These are phyloP conservation scores for Phenganax subtilis DNA, from an alignment of 92 coral and sea anemone genomes.

Conservation along the genomic window DNA sequence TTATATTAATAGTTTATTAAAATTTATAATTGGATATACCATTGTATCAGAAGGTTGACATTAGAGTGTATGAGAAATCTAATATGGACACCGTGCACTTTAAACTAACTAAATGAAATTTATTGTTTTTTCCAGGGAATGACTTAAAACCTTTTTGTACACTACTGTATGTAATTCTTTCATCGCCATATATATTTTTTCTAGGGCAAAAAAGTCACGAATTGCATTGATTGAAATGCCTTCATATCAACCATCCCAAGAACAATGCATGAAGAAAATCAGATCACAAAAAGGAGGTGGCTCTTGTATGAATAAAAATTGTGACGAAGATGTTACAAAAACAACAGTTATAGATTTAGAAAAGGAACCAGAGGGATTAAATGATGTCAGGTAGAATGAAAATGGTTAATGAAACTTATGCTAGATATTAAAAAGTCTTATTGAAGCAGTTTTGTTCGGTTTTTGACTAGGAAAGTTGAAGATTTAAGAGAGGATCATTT, in stretches of 20 bases:
- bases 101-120: too few relatives aligned
- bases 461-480: slow-evolving; percentile 55
- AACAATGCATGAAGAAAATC: neutral
- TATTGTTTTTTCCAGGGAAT: too few relatives aligned
- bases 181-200: neutral
- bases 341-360: slow-evolving; percentile 28
- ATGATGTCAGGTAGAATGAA: slow-evolving; percentile 12
- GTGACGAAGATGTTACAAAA: neutral
- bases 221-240: slow-evolving; percentile 14
- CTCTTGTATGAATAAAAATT: neutral
- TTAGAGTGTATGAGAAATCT: too few relatives aligned
- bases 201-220: slow-evolving; percentile 34
- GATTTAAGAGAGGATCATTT: slow-evolving; percentile 72
- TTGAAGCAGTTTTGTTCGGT: neutral
- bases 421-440: neutral
- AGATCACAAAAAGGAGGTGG: neutral
- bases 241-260: neutral
- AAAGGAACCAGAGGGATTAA: slow-evolving; percentile 15
- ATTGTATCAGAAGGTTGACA: too few relatives aligned
- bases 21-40: too few relatives aligned
- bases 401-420: neutral
- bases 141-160: too few relatives aligned
- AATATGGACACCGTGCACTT: too few relatives aligned
- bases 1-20: too few relatives aligned
- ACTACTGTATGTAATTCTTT: neutral